These are phyloP conservation scores for Oophaga pumilio DNA, from an alignment of 2,113 vertebrate species.

Conservation along the genomic window DNA sequence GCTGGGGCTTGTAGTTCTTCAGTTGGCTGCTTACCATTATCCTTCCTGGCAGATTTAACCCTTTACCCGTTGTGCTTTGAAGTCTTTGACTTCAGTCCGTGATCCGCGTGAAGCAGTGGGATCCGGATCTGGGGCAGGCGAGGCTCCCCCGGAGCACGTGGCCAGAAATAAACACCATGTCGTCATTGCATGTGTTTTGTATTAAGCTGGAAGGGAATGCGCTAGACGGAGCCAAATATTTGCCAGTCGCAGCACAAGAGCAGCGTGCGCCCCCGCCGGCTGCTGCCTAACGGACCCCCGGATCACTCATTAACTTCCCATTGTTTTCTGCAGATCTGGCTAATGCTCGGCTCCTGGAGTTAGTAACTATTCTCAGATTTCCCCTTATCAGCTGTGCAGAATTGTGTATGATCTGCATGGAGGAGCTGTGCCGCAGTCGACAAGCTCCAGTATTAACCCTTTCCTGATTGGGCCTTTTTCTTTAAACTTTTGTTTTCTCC, in stretches of 20 bases:
- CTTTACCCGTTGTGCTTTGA: not conserved
- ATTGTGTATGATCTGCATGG: too few species aligned
- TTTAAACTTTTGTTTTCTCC: too few species aligned
- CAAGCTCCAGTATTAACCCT: too few species aligned
- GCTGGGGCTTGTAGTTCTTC: not conserved
- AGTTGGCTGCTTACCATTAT: not conserved
- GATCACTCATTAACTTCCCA: conserved; percentile 34
- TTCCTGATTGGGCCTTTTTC: too few species aligned
- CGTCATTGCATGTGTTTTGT: conserved; percentile 7
- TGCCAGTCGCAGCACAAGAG: not conserved
- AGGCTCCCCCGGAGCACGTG: not conserved
- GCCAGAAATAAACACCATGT: not conserved
- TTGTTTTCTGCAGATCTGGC: not conserved
- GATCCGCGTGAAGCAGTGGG: not conserved
- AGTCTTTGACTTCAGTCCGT: not conserved
- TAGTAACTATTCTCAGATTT: too few species aligned
- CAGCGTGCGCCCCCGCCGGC: not conserved
- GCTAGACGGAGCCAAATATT: conserved; percentile 11
- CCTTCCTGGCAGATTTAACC: not conserved
- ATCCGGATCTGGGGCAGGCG: not conserved
- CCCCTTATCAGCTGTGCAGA: too few species aligned
- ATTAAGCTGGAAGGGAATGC: not conserved
- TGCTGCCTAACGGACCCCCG: not conserved
- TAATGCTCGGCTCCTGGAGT: too few species aligned
- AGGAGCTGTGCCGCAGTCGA: too few species aligned